Percentiles rank a stretch among this genome's conserved stretches.
Conservation (phyloP, 2,888 invertebrate species). For the Sphaerophoria rueppellii region DNA sequence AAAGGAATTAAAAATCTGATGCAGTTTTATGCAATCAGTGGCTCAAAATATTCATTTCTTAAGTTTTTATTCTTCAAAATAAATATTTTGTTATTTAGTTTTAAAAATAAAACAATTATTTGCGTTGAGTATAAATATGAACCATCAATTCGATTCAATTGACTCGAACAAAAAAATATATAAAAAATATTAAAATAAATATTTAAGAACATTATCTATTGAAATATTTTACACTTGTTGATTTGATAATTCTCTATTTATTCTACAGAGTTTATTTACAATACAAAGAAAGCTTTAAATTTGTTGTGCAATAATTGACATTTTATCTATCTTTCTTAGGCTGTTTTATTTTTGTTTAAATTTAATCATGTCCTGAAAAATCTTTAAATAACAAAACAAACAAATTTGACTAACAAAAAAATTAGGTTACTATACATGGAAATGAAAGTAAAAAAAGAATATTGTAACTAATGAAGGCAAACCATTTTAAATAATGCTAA, state of each 20-base stretch:
- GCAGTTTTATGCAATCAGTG: conserved; percentile 74
- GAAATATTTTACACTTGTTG: conserved; percentile 18
- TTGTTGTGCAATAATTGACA: conserved; percentile 45
- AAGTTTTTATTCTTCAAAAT: conserved; percentile 16
- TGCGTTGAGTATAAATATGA: conserved; percentile 18
- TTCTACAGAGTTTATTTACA: background rate
- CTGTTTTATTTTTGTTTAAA: conserved; percentile 40
- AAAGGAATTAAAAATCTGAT: conserved; percentile 70
- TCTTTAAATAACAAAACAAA: conserved; percentile 33
- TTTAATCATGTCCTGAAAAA: conserved; percentile 32
- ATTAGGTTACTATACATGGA: conserved; percentile 34
- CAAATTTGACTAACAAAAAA: conserved; percentile 41
- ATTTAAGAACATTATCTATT: background rate
- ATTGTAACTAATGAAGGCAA: conserved; percentile 9
- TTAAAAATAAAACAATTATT: conserved; percentile 24
- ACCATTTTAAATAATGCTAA: background rate
- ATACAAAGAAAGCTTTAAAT: conserved; percentile 13
- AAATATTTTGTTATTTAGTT: conserved; percentile 65
- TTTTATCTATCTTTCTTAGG: conserved; percentile 3
- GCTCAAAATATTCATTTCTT: conserved; percentile 62
- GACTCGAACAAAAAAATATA: conserved; percentile 4
- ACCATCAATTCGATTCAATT: conserved; percentile 18
- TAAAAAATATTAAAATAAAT: conserved; percentile 10
- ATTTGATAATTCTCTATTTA: conserved; percentile 10
- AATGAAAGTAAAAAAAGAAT: conserved; percentile 53